A percentile compares a stretch with the other conserved stretches of the same genome.
Evolutionary conservation across 1,140 invertebrate genomes (phyloP).

Genomic region (Drosophila nannoptera): DNA sequence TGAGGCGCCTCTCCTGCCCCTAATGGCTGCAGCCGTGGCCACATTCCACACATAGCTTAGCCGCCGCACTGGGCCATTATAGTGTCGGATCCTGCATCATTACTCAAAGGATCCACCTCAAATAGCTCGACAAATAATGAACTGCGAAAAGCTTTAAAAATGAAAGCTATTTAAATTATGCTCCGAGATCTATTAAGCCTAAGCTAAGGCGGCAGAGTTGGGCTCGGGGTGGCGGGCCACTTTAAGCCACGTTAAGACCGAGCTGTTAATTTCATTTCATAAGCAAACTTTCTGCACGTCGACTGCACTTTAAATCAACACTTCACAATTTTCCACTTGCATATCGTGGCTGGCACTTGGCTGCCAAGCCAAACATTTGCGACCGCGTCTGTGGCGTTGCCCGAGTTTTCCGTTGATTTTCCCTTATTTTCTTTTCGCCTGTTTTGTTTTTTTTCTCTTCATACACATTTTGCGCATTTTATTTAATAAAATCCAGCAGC

Average conservation of each 20-base stretch:
- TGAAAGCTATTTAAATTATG: no score
- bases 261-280: conserved; percentile 57
- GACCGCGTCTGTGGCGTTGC: conserved; percentile 29
- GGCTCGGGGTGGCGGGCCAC: not conserved
- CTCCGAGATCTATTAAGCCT: no score
- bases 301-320: conserved; percentile 62
- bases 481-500: conserved; percentile 70
- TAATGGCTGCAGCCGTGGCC: conserved; percentile 18
- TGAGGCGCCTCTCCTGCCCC: conserved; percentile 2
- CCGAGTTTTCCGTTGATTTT: conserved; percentile 27
- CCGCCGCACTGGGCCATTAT: not conserved
- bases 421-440: conserved; percentile 22
- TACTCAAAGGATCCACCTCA: not conserved
- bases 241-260: conserved; percentile 1
- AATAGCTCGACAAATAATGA: no score
- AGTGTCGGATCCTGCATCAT: not conserved
- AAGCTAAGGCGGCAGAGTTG: not conserved
- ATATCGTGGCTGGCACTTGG: conserved; percentile 21
- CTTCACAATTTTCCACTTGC: conserved; percentile 56
- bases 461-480: conserved; percentile 60
- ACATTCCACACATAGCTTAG: conserved; percentile 4
- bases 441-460: conserved; percentile 21
- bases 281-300: conserved; percentile 53
- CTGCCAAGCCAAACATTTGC: conserved; percentile 35
- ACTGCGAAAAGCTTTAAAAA: no score